Conservation (phyloP, 2,888 invertebrate genomes). For the Ischnura elegans region DNA sequence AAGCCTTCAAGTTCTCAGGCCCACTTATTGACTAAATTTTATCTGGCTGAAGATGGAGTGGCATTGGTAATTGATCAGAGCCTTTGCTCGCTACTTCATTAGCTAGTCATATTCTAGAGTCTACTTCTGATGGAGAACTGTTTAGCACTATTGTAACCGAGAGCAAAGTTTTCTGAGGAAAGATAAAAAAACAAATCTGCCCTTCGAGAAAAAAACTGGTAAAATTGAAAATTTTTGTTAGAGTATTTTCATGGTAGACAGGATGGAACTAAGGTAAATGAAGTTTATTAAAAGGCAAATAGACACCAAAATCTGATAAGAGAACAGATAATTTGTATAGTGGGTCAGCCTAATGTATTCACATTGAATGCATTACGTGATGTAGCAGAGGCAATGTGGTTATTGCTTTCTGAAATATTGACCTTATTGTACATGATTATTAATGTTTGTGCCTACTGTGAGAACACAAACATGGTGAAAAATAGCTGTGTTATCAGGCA, state of each 20-base stretch:
- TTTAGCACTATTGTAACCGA: neutral
- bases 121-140: neutral
- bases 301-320: neutral
- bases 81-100: neutral
- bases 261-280: too few species aligned
- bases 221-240: neutral
- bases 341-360: conserved; percentile 4
- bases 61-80: too few species aligned
- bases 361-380: neutral
- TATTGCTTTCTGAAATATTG: neutral
- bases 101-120: neutral
- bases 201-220: neutral
- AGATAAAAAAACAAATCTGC: neutral
- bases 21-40: too few species aligned
- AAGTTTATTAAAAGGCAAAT: too few species aligned
- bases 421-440: neutral
- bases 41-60: too few species aligned
- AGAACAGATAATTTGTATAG: neutral
- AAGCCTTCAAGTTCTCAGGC: neutral
- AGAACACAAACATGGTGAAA: conserved; percentile 15
- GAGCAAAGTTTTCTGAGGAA: neutral
- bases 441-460: neutral
- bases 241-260: neutral
- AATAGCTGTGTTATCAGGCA: neutral
- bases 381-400: neutral